Evolutionary conservation across 2,113 vertebrate genomes (phyloP).

Genomic region (Motacilla alba): DNA sequence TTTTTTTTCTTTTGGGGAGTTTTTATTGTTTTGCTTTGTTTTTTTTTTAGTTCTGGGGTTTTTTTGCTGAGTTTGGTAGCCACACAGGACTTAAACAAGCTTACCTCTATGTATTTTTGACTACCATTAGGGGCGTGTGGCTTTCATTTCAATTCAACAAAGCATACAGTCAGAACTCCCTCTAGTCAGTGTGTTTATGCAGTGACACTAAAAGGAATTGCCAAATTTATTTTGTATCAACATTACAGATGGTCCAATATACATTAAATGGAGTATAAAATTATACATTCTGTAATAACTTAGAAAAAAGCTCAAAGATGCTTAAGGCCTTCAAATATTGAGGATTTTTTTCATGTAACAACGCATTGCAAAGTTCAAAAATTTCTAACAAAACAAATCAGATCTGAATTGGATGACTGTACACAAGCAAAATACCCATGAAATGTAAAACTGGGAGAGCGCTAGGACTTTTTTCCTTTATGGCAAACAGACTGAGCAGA

Average conservation of each 20-base stretch:
- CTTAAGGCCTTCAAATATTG: slow-evolving; percentile 79
- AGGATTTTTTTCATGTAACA: slow-evolving; percentile 55
- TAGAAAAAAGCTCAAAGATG: slow-evolving; percentile 61
- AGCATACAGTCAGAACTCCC: background rate
- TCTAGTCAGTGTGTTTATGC: slow-evolving; percentile 16
- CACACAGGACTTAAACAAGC: background rate
- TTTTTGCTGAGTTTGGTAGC: background rate
- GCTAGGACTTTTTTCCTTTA: slow-evolving; percentile 16
- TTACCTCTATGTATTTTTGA: background rate
- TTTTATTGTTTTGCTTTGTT: rapidly evolving
- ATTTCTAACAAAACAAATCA: slow-evolving; percentile 3
- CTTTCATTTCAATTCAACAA: slow-evolving; percentile 17
- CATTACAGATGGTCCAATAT: slow-evolving; percentile 47
- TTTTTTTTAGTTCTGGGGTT: background rate
- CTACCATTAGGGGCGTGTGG: background rate
- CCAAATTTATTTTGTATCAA: slow-evolving; percentile 24
- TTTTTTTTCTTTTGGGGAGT: background rate
- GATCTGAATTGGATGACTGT: background rate
- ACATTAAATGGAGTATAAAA: slow-evolving; percentile 72
- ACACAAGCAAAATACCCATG: slow-evolving; percentile 50
- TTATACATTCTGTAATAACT: slow-evolving; percentile 77
- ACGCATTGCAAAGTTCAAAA: slow-evolving; percentile 39
- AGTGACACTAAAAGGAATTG: slow-evolving; percentile 7
- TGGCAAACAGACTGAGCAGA: slow-evolving; percentile 59
- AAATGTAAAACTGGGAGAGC: slow-evolving; percentile 11